Evolutionary conservation across 2,888 invertebrate species (phyloP), one percentile per base, ranked within the genome.

Genomic region (Apamea crenata): DNA sequence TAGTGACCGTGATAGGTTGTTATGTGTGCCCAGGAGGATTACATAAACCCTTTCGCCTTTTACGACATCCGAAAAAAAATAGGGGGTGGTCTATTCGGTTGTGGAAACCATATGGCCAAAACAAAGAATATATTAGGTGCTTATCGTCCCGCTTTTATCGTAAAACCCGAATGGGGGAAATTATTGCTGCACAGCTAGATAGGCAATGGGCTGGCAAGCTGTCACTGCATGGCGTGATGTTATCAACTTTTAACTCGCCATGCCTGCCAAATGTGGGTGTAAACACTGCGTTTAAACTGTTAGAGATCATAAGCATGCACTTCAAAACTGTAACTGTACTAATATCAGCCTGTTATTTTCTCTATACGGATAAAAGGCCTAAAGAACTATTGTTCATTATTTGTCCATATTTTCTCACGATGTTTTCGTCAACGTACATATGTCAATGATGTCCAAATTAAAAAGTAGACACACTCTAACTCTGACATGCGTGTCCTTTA

Each of bases 121-220:
- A 84, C 70, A 85, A 74, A 81, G 71, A 85, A 74, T 85, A 84
- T 84, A 84, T 85, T 84, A 78, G 82, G 82, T 85, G 78, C 70
- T 79, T 84, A 85, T 84, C 71, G 76, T 63, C 16, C 79, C 66
- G 66, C 76, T 74, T 77, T 86, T 82, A 82, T 86, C 76, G 86
- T 85, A 82, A 80, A 86, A 83, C 74, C 74, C 77, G 80, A 83
- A 76, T 77, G 67, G 73, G 80, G 83, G 77, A 83, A 85, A 80
- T 86, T 80, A 86, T 86, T 80, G 77, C 66, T 75, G 83, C 86
- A 83, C 86, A 71, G 77, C 65, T 77, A 83, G 67, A 80, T 75
- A 83, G 77, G 77, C 74, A 75, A 86, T 79, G 72, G 78, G 66
- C 86, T 83, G 83, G 85, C 83, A 86, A 80, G 83, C 86, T 85